phyloP scores from a whole-genome alignment of 2,888 invertebrate species.

The Drosophila planitibia region DNA sequence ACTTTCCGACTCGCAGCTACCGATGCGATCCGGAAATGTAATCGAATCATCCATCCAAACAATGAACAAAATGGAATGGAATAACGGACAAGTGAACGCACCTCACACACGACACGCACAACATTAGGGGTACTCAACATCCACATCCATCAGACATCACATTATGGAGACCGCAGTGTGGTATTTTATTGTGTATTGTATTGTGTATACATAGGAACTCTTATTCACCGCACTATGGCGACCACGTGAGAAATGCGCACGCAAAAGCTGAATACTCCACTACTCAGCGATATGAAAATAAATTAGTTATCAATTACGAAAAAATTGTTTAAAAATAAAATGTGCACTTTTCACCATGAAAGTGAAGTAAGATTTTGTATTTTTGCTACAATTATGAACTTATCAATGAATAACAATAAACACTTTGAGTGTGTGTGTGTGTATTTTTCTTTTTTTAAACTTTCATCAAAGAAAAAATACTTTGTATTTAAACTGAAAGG shows the following conservation, averaged over 20 bases:
- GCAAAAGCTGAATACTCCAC: conserved; percentile 28
- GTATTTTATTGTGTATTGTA: conserved; percentile 49
- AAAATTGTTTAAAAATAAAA: background rate
- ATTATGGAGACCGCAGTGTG: background rate
- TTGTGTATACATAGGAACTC: background rate
- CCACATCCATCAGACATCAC: background rate
- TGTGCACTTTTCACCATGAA: conserved; percentile 18
- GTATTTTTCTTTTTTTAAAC: background rate
- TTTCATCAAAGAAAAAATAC: conserved; percentile 22
- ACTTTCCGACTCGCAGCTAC: conserved; percentile 27
- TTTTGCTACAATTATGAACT: conserved; percentile 8
- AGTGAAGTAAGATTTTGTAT: background rate
- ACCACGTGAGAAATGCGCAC: conserved; percentile 42
- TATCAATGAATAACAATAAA: conserved; percentile 21
- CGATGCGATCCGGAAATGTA: conserved; percentile 69
- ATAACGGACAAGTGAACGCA: conserved; percentile 64
- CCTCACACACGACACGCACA: conserved; percentile 58
- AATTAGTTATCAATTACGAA: background rate
- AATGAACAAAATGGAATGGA: conserved; percentile 23
- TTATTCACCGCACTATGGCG: conserved; percentile 13
- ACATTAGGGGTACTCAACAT: background rate
- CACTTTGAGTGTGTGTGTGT: background rate
- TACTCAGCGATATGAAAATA: background rate
- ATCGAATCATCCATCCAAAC: conserved; percentile 43
- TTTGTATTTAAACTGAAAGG: conserved; percentile 8